A percentile compares a stretch with the other conserved stretches of the same genome.
Conservation (phyloP, 2,797 vertebrate species). For the Rallus crepitans region DNA sequence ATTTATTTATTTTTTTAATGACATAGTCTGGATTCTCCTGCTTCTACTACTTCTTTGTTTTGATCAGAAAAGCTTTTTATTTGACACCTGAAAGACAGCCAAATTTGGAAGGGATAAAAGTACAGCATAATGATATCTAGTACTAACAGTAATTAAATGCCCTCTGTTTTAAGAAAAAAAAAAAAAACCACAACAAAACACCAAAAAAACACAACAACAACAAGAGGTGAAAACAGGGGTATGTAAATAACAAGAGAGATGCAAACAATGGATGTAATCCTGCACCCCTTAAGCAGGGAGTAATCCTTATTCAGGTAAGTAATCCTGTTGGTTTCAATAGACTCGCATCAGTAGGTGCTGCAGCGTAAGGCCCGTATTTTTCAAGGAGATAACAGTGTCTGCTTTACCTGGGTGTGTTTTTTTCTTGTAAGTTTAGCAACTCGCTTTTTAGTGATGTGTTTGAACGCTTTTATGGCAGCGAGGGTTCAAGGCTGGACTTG, state of each 20-base stretch:
- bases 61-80: neutral
- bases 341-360: neutral
- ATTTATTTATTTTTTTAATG: neutral
- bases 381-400: conserved; percentile 2
- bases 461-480: neutral
- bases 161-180: neutral
- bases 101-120: neutral
- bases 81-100: neutral
- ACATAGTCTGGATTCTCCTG: neutral
- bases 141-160: neutral
- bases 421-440: neutral
- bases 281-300: conserved; percentile 23
- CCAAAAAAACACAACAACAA: neutral
- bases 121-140: neutral
- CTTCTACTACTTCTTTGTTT: conserved; percentile 32
- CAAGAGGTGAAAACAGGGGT: neutral
- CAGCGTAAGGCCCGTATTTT: neutral
- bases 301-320: neutral
- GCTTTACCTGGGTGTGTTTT: neutral
- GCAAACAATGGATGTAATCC: conserved; percentile 46
- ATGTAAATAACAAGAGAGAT: conserved; percentile 17
- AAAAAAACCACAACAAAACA: no score
- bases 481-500: neutral
- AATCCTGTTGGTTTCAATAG: neutral
- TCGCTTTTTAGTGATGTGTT: neutral